Base-by-base conservation (phyloP, 2,113 vertebrate species). In the Istiophorus platypterus region DNA sequence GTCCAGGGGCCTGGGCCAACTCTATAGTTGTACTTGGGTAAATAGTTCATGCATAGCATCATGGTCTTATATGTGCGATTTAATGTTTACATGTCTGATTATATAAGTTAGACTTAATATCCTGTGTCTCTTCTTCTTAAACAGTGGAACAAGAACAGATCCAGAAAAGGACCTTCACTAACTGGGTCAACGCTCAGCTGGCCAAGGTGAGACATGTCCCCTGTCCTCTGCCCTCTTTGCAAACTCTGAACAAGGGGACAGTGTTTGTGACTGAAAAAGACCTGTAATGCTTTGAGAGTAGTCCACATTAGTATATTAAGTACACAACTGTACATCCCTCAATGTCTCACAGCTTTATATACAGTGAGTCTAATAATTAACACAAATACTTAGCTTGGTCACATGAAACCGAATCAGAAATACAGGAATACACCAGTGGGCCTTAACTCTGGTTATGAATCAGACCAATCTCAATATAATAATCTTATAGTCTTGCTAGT, bases 131-230 rank as follows among this genome's bases (percentile, higher is more conserved):
- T 72, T 47, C 49, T 77, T 59, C 54, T 66, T 82, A 22, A 79
- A 45, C 78, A 99, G 98, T 97, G 74, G 96, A 99, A 63, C 97
- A 98, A 78, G 97, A 98, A 49, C 96, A 95, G 82, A 97, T 96
- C 2, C 98, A 99, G 95, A 99, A 99, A 94, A 97, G 96, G 88
- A 97, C 98, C 5, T 99, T 99, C 86, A 98, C 97, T 63, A 98
- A 96, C 90, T 99, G 98, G 98, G 95, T 99, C 91, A 99, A 99
- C 83, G 97, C 96, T 64, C 94, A 98, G 91, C 75, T 99, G 88
- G 95, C 96, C 76, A 99, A 99, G 97, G 98, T 99, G 85, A 96
- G 92, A 2, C 2, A 2, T 22, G 57, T 15, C 12, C 75, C 75
- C 39, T 72, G 61, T 57, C 31, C 67, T 58, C 24, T 75, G 74